A percentile compares a stretch with the other conserved stretches of the same genome.
phyloP scores from a whole-genome alignment of 2,888 invertebrate species.

The Polia nebulosa region DNA sequence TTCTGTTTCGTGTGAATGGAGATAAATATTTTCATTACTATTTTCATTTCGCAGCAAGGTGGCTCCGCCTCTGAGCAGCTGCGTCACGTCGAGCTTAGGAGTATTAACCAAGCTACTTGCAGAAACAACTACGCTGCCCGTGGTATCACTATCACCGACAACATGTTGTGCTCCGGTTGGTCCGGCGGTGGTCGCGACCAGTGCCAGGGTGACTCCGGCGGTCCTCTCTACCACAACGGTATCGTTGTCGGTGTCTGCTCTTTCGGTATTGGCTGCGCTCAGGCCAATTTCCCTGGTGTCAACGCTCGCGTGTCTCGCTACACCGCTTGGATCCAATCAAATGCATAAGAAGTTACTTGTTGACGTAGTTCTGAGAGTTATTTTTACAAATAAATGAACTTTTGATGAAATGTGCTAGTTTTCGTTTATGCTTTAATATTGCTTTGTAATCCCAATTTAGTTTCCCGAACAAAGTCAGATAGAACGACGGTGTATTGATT shows the following conservation, averaged over 20 bases:
- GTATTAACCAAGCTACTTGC: slow-evolving; percentile 71
- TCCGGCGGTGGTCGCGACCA: slow-evolving; percentile 74
- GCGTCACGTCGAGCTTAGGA: slow-evolving; percentile 73
- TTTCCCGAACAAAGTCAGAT: too few relatives aligned
- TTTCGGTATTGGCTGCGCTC: slow-evolving; percentile 73
- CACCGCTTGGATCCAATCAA: slow-evolving; percentile 74
- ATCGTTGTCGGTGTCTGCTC: slow-evolving; percentile 78
- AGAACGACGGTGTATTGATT: too few relatives aligned
- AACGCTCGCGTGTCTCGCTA: slow-evolving; percentile 75
- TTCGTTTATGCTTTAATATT: background rate
- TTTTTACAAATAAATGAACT: slow-evolving; percentile 22
- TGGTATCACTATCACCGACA: slow-evolving; percentile 68
- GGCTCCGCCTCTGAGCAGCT: slow-evolving; percentile 71
- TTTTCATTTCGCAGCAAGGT: slow-evolving; percentile 50
- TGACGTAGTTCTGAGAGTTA: background rate
- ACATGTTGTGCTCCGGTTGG: slow-evolving; percentile 79
- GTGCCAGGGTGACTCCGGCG: slow-evolving; percentile 78
- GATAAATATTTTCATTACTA: background rate
- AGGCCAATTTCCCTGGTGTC: slow-evolving; percentile 74
- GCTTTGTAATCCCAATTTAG: background rate
- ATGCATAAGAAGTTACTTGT: slow-evolving; percentile 61
- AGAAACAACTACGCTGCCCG: slow-evolving; percentile 64
- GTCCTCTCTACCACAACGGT: slow-evolving; percentile 77
- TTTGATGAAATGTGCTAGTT: background rate
- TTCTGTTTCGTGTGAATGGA: background rate